Evolutionary conservation across 2,797 vertebrate genomes (phyloP), one percentile per base, ranked within the genome.

Genomic region (Sebastes cheni): DNA sequence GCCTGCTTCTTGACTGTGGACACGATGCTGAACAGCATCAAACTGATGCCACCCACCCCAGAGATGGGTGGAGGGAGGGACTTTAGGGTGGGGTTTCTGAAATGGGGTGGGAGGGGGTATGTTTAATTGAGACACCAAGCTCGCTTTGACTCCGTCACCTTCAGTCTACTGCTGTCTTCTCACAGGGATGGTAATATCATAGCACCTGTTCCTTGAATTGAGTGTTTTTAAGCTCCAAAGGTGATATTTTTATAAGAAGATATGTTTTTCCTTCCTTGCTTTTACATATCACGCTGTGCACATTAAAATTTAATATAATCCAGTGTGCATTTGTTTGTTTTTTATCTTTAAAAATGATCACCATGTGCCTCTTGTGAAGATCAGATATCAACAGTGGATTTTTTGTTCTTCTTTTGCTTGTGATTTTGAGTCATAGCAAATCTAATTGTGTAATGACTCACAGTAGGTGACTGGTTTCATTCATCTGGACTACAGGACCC

Each of bases 261-360:
- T 88, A 83, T 86, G 80, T 20, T 69, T 77, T 84, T 73, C 71
- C 85, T 92, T 91, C 70, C 69, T 90, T 92, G 93, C 94, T 95
- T 95, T 91, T 89, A 94, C 84, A 91, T 91, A 92, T 92, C 93
- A 95, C 88, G 94, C 94, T 89, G 91, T 95, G 94, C 95, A 96
- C 95, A 96, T 95, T 96, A 96, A 96, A 94, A 90, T 87, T 85
- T 89, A 89, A 92, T 93, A 79, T 90, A 91, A 94, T 86, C 92
- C 79, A 67, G 66, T 86, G 74, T 71, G 29, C 61, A 67, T 74
- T 54, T 75, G 76, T 87, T 81, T 79, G 79, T 66, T 83, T 80
- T n/a, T 12, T 46, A 52, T 39, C 9, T 2, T 75, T n/a, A 20
- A 8, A 69, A 60, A 25, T 25, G 46, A 78, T 69, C 52, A 54